phyloP scores from a whole-genome alignment of 53 echinoderm and acorn worm genomes.

The Apostichopus leukothele region DNA sequence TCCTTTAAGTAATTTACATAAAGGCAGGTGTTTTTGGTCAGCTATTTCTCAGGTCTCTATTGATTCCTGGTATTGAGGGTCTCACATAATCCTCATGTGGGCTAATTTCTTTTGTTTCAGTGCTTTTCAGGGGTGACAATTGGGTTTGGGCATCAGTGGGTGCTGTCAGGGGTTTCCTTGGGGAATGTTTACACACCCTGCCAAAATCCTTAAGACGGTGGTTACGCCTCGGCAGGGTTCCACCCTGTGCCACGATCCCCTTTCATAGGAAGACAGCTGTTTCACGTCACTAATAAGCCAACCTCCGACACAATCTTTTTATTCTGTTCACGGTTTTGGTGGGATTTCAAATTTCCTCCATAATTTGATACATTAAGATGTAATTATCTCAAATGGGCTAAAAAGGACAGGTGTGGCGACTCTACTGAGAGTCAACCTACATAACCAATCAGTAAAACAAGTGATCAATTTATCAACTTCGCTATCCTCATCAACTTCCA shows the following conservation, averaged over 20 bases:
- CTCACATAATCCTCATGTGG: slow-evolving; percentile 26
- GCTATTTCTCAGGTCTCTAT: neutral
- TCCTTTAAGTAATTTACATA: neutral
- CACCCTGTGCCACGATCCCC: neutral
- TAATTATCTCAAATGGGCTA: slow-evolving; percentile 19
- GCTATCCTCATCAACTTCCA: neutral
- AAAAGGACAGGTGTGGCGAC: slow-evolving; percentile 16
- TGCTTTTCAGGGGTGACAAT: slow-evolving; percentile 21
- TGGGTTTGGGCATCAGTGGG: slow-evolving; percentile 20
- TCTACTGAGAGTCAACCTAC: slow-evolving; percentile 1
- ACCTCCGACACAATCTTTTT: neutral
- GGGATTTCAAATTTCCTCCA: slow-evolving; percentile 16
- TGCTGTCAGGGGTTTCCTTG: neutral
- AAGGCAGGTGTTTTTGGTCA: slow-evolving; percentile 40
- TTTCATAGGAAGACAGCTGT: slow-evolving; percentile 19
- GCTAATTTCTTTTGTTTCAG: slow-evolving; percentile 26
- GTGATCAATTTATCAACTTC: slow-evolving; percentile 23
- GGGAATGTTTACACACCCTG: slow-evolving; percentile 37
- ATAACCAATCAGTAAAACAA: neutral
- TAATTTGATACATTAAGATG: slow-evolving; percentile 37
- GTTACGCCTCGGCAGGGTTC: slow-evolving; percentile 15
- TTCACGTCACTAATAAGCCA: slow-evolving; percentile 17
- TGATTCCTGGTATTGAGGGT: slow-evolving; percentile 14
- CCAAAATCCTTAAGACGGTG: slow-evolving; percentile 4
- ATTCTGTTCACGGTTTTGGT: neutral